A percentile compares a stretch with the other conserved stretches of the same genome.
These are phyloP conservation scores for Psammodynastes pulverulentus DNA, from an alignment of 2,113 vertebrate genomes.

Conservation along the genomic window DNA sequence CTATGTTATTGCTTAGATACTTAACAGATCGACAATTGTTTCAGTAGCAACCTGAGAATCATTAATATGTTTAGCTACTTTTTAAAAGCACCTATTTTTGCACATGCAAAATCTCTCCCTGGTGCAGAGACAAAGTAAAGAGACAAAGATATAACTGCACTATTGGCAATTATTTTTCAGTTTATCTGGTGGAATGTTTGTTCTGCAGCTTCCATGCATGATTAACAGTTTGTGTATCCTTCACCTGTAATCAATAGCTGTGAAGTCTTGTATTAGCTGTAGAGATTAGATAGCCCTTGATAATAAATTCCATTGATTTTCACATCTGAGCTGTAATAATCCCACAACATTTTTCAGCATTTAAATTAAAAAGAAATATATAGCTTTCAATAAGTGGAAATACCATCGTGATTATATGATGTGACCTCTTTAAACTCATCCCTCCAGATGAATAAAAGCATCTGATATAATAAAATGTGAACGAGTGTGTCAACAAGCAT, in stretches of 20 bases:
- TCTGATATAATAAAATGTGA: conserved; percentile 55
- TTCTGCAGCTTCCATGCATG: conserved; percentile 62
- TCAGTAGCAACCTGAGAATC: conserved; percentile 40
- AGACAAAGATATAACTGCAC: conserved; percentile 56
- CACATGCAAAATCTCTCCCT: conserved; percentile 46
- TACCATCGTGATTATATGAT: conserved; percentile 60
- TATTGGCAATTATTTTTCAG: conserved; percentile 63
- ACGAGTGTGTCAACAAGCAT: conserved; percentile 60
- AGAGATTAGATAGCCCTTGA: conserved; percentile 75
- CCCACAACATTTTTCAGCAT: conserved; percentile 63
- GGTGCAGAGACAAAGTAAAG: conserved; percentile 32
- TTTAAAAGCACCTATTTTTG: not conserved
- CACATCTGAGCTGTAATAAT: conserved; percentile 71
- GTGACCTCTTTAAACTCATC: conserved; percentile 61
- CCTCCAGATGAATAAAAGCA: conserved; percentile 59
- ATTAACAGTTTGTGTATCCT: conserved; percentile 76
- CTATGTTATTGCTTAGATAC: conserved; percentile 53
- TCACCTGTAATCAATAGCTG: conserved; percentile 79
- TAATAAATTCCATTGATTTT: conserved; percentile 86
- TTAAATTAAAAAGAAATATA: conserved; percentile 84
- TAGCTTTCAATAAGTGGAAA: conserved; percentile 52
- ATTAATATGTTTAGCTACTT: conserved; percentile 37
- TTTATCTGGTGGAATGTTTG: conserved; percentile 67
- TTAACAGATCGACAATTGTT: conserved; percentile 41
- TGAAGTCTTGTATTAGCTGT: conserved; percentile 73